Conservation (phyloP, 2,113 vertebrate species). For the Nibea albiflora region DNA sequence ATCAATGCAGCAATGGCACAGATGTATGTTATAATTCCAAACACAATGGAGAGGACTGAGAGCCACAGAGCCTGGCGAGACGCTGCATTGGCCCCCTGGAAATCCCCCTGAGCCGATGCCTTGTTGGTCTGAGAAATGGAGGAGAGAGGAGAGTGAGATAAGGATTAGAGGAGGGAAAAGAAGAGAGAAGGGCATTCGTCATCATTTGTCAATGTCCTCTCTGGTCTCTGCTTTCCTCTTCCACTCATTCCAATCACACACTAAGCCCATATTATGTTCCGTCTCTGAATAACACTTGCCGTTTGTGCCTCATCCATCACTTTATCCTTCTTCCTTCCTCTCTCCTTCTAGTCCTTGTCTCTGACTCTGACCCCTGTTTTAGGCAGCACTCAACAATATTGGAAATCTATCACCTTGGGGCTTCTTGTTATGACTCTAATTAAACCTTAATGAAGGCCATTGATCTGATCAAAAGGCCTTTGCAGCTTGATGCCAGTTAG, state of each 20-base stretch:
- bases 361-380: conserved; percentile 60
- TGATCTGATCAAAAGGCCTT: conserved; percentile 64
- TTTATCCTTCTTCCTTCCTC: conserved; percentile 21
- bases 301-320: conserved; percentile 47
- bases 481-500: conserved; percentile 58
- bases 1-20: conserved; percentile 89
- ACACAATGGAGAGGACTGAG: conserved; percentile 89
- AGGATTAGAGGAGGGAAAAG: conserved; percentile 45
- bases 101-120: conserved; percentile 89
- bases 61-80: conserved; percentile 90
- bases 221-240: conserved; percentile 44
- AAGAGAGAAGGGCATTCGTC: conserved; percentile 54
- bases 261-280: conserved; percentile 45
- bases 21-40: conserved; percentile 89
- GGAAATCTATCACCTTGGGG: conserved; percentile 72
- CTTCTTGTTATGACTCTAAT: conserved; percentile 80
- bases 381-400: conserved; percentile 64
- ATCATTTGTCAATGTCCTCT: conserved; percentile 61
- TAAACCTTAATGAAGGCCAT: conserved; percentile 78
- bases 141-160: conserved; percentile 44
- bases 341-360: conserved; percentile 35
- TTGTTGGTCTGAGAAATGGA: conserved; percentile 87
- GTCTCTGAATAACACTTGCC: conserved; percentile 36
- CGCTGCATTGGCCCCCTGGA: conserved; percentile 86
- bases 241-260: conserved; percentile 47